phyloP scores from a whole-genome alignment of 2,797 vertebrate species.

The Ibycter americanus region DNA sequence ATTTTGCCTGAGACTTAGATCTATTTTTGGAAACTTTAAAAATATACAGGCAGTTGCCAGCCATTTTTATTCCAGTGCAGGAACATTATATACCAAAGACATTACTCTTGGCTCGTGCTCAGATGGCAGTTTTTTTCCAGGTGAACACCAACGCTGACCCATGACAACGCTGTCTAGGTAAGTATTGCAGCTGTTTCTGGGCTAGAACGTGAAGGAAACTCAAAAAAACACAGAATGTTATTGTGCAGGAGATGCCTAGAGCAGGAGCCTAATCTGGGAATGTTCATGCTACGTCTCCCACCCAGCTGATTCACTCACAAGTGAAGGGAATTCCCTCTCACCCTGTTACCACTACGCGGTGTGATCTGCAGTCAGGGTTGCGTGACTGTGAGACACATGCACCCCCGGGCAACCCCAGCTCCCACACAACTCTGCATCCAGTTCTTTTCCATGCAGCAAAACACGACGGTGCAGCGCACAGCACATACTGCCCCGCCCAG shows the following conservation, averaged over 20 bases:
- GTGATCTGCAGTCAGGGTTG: background rate
- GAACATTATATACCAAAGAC: conserved; percentile 33
- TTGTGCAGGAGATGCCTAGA: background rate
- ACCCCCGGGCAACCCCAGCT: background rate
- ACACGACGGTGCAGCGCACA: fast-evolving
- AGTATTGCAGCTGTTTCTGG: background rate
- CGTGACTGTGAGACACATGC: background rate
- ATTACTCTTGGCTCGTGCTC: background rate
- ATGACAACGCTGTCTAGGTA: background rate
- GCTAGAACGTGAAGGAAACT: background rate
- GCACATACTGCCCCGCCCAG: background rate
- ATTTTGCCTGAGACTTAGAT: conserved; percentile 56
- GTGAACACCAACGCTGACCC: background rate
- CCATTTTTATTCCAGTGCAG: conserved; percentile 33
- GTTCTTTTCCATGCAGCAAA: background rate
- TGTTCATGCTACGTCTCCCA: background rate
- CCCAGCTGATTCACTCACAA: background rate
- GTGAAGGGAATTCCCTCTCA: background rate
- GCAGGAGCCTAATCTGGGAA: background rate
- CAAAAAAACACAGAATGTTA: background rate
- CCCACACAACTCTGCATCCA: background rate
- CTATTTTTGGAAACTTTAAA: conserved; percentile 77
- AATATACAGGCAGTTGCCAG: conserved; percentile 69
- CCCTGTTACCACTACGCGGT: background rate
- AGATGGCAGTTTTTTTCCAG: background rate